Evolutionary conservation across 2,113 vertebrate genomes (phyloP).

Genomic region (Lichenostomus cassidix): DNA sequence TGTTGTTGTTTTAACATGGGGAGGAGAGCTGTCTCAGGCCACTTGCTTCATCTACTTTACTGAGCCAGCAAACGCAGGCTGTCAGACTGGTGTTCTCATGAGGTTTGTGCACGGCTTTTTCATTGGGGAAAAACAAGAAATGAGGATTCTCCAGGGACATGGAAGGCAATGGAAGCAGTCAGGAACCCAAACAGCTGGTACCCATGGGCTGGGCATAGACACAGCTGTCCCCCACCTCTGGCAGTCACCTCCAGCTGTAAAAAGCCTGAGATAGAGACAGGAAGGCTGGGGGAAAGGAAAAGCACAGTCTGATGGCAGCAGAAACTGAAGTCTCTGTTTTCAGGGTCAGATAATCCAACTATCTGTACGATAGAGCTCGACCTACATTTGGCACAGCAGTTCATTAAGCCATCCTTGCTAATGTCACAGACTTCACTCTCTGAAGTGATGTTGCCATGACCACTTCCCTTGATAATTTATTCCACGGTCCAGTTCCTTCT

Average conservation of each 20-base stretch:
- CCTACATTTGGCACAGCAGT: constrained; percentile 38
- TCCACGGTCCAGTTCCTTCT: constrained; percentile 34
- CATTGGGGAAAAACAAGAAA: not conserved
- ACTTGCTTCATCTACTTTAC: not conserved
- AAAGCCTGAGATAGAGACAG: not conserved
- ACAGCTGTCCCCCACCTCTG: not conserved
- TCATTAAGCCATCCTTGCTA: constrained; percentile 40
- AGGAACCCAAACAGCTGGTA: accelerated
- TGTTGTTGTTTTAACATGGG: not conserved
- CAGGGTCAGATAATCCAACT: not conserved
- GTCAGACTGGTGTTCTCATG: not conserved
- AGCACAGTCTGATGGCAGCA: not conserved
- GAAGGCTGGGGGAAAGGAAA: not conserved
- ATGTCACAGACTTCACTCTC: constrained; percentile 42
- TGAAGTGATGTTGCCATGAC: constrained; percentile 60
- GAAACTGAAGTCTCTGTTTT: not conserved
- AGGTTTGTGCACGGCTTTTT: not conserved
- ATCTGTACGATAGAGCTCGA: not conserved
- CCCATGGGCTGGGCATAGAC: not conserved
- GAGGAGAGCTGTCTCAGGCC: not conserved
- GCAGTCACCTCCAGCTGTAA: not conserved
- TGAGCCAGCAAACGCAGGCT: not conserved
- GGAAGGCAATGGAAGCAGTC: not conserved
- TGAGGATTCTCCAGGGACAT: not conserved
- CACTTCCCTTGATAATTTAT: constrained; percentile 66